Evolutionary conservation across 2,888 invertebrate genomes (phyloP).

Genomic region (Glyphotaelius pellucidus): DNA sequence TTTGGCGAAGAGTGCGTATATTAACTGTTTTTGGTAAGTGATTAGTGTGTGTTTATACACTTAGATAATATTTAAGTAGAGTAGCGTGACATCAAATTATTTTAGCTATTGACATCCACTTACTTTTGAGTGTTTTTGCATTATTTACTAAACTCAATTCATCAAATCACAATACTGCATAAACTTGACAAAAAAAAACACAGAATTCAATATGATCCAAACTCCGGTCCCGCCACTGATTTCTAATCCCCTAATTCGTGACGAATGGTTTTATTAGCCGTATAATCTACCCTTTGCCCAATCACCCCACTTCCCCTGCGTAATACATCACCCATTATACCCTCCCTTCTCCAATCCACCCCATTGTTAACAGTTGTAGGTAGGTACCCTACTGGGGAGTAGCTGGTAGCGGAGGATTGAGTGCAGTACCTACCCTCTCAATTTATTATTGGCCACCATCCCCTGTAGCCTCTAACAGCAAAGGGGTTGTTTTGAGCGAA

Average conservation of each 20-base stretch:
- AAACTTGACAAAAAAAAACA: neutral
- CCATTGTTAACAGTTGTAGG: constrained; percentile 20
- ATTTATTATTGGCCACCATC: constrained; percentile 40
- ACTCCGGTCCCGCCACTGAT: constrained; percentile 32
- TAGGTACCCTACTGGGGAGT: neutral
- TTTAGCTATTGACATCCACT: too few species aligned
- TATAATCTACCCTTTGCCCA: constrained; percentile 11
- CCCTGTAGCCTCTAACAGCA: constrained; percentile 5
- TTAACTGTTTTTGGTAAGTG: too few species aligned
- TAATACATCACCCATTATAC: neutral
- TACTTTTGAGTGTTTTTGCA: too few species aligned
- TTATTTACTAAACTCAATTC: too few species aligned
- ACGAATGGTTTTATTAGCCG: constrained; percentile 43
- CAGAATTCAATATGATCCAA: neutral
- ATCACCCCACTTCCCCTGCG: constrained; percentile 11
- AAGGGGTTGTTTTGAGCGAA: constrained; percentile 4
- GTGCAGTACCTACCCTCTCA: constrained; percentile 19
- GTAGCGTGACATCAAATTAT: too few species aligned
- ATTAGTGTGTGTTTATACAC: too few species aligned
- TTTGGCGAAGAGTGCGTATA: too few species aligned
- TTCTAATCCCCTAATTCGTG: constrained; percentile 24
- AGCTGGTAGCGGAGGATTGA: neutral
- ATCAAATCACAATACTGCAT: too few species aligned
- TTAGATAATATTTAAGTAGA: too few species aligned
- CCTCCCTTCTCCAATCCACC: constrained; percentile 4